Conservation (phyloP, 2,888 invertebrate species). For the Nymphalis c-album region DNA sequence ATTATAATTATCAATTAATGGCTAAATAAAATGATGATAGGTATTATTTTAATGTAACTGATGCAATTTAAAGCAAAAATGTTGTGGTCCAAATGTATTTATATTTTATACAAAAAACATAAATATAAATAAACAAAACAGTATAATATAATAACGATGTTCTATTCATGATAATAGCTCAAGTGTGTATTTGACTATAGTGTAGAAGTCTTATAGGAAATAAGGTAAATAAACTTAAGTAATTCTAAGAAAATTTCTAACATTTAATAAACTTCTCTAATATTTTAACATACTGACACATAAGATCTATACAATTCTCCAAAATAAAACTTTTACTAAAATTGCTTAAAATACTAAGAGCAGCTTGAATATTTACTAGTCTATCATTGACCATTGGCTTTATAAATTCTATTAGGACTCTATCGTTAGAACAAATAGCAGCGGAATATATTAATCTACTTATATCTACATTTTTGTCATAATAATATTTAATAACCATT, state of each 20-base stretch:
- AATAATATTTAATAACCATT: constrained; percentile 73
- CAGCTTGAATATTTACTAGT: constrained; percentile 55
- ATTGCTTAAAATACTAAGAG: constrained; percentile 56
- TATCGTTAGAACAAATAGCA: constrained; percentile 67
- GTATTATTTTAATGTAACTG: no score
- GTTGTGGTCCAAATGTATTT: no score
- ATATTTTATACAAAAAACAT: no score
- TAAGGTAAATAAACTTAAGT: not conserved
- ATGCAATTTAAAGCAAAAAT: no score
- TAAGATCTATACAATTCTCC: constrained; percentile 70
- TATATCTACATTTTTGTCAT: constrained; percentile 64
- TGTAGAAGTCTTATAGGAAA: no score
- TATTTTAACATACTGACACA: constrained; percentile 74
- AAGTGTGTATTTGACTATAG: no score
- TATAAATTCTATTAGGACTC: constrained; percentile 63
- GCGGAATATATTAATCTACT: constrained; percentile 73
- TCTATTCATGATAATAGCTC: no score
- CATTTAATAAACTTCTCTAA: constrained; percentile 78
- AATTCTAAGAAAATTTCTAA: constrained; percentile 50
- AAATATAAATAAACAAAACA: no score
- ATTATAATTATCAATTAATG: no score
- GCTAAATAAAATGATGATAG: no score
- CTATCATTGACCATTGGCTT: constrained; percentile 64
- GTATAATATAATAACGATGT: no score
- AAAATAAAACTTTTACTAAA: constrained; percentile 59